A percentile compares a stretch with the other conserved stretches of the same genome.
These are phyloP conservation scores for Pangasius larnaudii DNA, from an alignment of 2,797 vertebrate genomes.

Conservation along the genomic window DNA sequence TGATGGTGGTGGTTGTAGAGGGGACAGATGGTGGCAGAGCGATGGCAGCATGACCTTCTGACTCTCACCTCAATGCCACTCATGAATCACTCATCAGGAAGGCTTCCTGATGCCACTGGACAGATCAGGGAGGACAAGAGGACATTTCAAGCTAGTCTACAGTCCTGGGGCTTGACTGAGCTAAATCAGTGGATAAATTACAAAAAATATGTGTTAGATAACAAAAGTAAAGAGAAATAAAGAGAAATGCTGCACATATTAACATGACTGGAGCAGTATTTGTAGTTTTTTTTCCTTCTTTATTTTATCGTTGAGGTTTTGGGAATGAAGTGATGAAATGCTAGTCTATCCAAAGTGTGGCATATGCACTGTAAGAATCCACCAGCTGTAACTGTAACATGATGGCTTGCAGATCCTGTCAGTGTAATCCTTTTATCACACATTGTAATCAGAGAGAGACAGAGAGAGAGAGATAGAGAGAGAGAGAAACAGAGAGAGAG, in stretches of 20 bases:
- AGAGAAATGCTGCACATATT: too few species aligned
- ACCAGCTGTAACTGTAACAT: constrained; percentile 21
- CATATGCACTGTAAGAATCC: constrained; percentile 41
- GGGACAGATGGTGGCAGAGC: constrained; percentile 56
- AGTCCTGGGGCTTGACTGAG: not conserved
- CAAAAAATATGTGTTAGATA: not conserved
- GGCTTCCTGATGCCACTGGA: not conserved
- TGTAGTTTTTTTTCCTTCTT: not conserved
- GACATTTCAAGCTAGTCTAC: not conserved
- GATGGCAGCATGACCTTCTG: constrained; percentile 56
- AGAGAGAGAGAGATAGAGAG: constrained; percentile 19
- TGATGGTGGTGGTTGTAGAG: constrained; percentile 18
- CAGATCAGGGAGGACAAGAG: constrained; percentile 15
- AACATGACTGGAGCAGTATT: not conserved
- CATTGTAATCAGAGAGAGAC: constrained; percentile 33
- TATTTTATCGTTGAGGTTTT: not conserved
- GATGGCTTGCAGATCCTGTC: constrained; percentile 13
- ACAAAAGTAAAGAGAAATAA: not conserved
- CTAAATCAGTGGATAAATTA: not conserved
- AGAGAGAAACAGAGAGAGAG: constrained; percentile 10
- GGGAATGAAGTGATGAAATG: constrained; percentile 10
- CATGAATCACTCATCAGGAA: constrained; percentile 40
- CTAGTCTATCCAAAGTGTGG: constrained; percentile 3
- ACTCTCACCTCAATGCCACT: constrained; percentile 30
- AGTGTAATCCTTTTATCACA: constrained; percentile 42